phyloP scores from a whole-genome alignment of 2,888 invertebrate species.

The Argyresthia albistria region DNA sequence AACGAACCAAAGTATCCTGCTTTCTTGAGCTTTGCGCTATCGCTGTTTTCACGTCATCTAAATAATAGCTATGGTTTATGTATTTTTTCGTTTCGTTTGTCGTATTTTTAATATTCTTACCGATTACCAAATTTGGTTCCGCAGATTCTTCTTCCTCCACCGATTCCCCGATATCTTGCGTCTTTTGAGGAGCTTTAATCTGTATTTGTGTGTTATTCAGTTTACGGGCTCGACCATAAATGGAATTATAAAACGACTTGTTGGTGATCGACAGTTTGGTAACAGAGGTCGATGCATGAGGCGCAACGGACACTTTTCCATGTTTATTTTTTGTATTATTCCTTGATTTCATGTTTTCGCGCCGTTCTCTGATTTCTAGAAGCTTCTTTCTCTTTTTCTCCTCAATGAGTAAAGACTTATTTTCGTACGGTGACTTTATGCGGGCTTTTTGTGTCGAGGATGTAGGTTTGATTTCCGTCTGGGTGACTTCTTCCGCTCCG shows the following conservation, averaged over 20 bases:
- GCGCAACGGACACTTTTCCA: constrained; percentile 28
- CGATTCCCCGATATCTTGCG: neutral
- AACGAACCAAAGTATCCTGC: too few species aligned
- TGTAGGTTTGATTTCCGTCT: constrained; percentile 21
- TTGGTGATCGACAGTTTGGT: constrained; percentile 60
- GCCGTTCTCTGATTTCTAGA: constrained; percentile 47
- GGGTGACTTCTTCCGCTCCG: constrained; percentile 22
- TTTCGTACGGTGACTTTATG: constrained; percentile 60
- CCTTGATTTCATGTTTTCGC: constrained; percentile 49
- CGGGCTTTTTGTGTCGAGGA: constrained; percentile 36
- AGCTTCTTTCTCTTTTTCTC: constrained; percentile 51
- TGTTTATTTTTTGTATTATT: constrained; percentile 34
- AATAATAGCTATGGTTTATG: constrained; percentile 38
- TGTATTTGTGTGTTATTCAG: neutral
- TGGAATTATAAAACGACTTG: constrained; percentile 59
- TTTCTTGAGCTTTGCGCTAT: constrained; percentile 23
- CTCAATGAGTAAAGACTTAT: constrained; percentile 40
- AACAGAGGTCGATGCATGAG: constrained; percentile 49
- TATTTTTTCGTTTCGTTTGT: constrained; percentile 22
- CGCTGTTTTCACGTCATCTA: constrained; percentile 47
- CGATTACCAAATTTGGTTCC: neutral
- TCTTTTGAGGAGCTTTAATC: neutral
- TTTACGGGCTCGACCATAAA: constrained; percentile 35
- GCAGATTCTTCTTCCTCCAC: neutral
- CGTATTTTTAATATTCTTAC: too few species aligned